Base-by-base conservation (phyloP, 2,888 invertebrate genomes). In the Pachycephus smyrnensis region DNA sequence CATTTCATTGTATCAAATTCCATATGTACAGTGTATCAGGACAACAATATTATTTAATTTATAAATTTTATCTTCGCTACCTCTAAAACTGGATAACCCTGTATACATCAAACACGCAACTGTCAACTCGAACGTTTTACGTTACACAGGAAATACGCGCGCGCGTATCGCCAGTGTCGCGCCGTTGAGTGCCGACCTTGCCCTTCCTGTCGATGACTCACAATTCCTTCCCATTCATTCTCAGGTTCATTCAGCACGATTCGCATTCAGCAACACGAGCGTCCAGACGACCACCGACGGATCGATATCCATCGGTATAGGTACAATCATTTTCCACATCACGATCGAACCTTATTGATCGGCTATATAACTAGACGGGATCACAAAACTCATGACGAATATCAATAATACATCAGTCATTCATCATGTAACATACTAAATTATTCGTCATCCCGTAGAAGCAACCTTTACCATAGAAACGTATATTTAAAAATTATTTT, bases 151-250 rank as follows among this genome's bases (percentile, higher is more conserved):
- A 23, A 23, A 23, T 55, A 55, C 55, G 55, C 55, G 23, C 55
- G 77, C 76, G 75, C 55, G 80, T 84, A 84, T 84, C 85, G 85
- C 71, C 71, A 71, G 71, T 31, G 71, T 32, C 32, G 33, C 71
- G 71, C 71, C 55, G 55, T 23, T 2, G 71, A 31, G 71, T 6
- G 79, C 75, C 80, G 73, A 73, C 85, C 85, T 85, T 85, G 85
- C 84, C 86, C 85, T 85, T 85, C 85, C 85, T 82, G 81, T 78
- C 80, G 83, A 86, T 85, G 84, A 85, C 84, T 85, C 86, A 85
- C 84, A 77, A 76, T 84, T 81, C 86, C 84, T 86, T 85, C 86
- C 71, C 71, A 71, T 71, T 71, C 71, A 71, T 71, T 71, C 71
- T 12, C 33, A 71, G 23, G 71, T 71, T 71, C 71, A 71, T 71